Percentiles rank a stretch among this genome's conserved stretches.
Conservation (phyloP, 2,888 invertebrate genomes). For the Epinotia nisella region DNA sequence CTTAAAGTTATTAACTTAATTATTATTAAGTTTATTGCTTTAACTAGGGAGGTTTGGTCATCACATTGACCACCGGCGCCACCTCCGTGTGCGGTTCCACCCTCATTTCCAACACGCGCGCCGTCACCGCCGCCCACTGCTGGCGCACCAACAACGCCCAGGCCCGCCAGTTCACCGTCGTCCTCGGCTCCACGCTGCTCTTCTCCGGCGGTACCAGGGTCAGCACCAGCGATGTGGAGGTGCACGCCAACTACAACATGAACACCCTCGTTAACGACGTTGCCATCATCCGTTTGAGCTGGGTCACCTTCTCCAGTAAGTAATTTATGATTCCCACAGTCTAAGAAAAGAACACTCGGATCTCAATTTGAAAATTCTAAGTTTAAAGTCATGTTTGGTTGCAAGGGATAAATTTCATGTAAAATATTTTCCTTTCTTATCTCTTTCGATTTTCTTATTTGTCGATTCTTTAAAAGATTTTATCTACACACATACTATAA, state of each 20-base stretch:
- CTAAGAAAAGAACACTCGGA: too few species aligned
- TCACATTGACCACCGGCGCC: slow-evolving; percentile 49
- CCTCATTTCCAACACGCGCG: slow-evolving; percentile 51
- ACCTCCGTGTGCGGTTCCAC: slow-evolving; percentile 58
- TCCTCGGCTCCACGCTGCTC: slow-evolving; percentile 45
- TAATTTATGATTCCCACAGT: neutral
- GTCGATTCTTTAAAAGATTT: too few species aligned
- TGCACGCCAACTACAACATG: slow-evolving; percentile 37
- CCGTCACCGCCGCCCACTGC: slow-evolving; percentile 60
- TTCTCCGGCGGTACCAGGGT: slow-evolving; percentile 47
- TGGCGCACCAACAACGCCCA: slow-evolving; percentile 51
- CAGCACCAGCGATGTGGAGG: slow-evolving; percentile 39
- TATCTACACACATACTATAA: too few species aligned
- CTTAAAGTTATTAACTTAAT: too few species aligned
- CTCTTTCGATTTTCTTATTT: too few species aligned
- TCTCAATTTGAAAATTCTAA: too few species aligned
- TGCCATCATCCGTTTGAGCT: slow-evolving; percentile 43
- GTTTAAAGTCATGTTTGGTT: too few species aligned
- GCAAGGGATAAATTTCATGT: too few species aligned
- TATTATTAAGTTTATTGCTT: too few species aligned
- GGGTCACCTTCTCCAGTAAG: slow-evolving; percentile 45
- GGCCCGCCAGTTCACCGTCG: slow-evolving; percentile 43
- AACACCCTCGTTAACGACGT: slow-evolving; percentile 45
- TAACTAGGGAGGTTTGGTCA: slow-evolving; percentile 55
- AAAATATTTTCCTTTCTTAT: too few species aligned